Base-by-base conservation (phyloP, 2,113 vertebrate genomes). In the Pterocles gutturalis region DNA sequence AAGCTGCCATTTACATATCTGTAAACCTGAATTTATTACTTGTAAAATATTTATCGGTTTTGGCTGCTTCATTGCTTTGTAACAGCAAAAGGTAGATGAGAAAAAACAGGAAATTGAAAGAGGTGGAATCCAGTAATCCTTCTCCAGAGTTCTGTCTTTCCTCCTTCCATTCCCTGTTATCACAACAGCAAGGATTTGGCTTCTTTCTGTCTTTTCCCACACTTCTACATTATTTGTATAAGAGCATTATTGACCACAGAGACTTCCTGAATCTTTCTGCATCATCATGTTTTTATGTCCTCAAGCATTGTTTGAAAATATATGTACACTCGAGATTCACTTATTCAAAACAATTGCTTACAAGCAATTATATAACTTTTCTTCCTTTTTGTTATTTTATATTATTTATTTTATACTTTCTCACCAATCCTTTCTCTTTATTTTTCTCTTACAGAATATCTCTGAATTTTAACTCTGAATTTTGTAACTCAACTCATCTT, bases 191-290 rank as follows among this genome's bases (percentile, higher is more conserved):
- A 75, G 11, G 38, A 55, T 60, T 62, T 81, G 46, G 4, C 11
- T 89, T 75, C 31, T 81, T 80, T 87, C 36, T 94, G 36, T 71
- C 53, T 65, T 92, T 95, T 93, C 95, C 76, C 95, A 92, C 69
- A 79, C 38, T 83, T 77, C 5, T 55, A 51, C 10, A 6, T 31
- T 96, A 53, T 93, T 97, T 97, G 29, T 92, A 11, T 19, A 87
- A 87, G 29, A 67, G 2, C 4, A 2, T 84, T 82, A 51, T 71
- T 70, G 86, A 87, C 96, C 85, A 69, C 80, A 79, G 34, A 94
- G 48, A 38, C n/a, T 97, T 96, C 96, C 97, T 93, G 79, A 87
- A 67, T 64, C 48, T 55, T 86, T 75, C 51, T 89, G 15, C 29
- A 54, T 94, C 78, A 88, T 87, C 76, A 65, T 1, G 2, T 89